phyloP scores from a whole-genome alignment of 2,113 vertebrate genomes.

The Psilopogon haemacephalus region DNA sequence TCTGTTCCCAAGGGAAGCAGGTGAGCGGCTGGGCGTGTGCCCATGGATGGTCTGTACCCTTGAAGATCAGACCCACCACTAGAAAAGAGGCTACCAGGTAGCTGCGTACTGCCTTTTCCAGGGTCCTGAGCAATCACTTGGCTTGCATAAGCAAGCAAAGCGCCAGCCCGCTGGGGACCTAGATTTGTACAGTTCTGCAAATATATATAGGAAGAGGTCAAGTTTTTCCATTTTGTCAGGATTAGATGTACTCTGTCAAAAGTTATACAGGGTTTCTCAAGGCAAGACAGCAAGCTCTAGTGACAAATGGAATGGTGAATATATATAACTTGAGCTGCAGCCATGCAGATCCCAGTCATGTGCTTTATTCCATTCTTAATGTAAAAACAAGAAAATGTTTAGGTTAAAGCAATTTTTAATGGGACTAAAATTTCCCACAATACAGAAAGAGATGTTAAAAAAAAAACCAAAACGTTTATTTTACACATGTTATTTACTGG shows the following conservation, averaged over 20 bases:
- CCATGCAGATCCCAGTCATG: neutral
- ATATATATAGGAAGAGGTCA: conserved; percentile 6
- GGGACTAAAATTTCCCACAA: neutral
- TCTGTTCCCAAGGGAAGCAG: neutral
- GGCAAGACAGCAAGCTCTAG: conserved; percentile 22
- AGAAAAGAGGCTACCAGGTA: neutral
- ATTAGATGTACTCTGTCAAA: conserved; percentile 26
- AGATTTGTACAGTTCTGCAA: conserved; percentile 21
- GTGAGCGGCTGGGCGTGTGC: neutral
- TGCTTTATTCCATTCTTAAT: neutral
- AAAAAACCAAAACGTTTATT: neutral
- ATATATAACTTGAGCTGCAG: neutral
- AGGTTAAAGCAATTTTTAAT: neutral
- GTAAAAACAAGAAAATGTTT: neutral
- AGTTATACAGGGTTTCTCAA: conserved; percentile 10
- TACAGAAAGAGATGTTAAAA: neutral
- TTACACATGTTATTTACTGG: neutral
- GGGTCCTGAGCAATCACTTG: neutral
- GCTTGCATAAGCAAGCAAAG: neutral
- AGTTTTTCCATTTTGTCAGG: conserved; percentile 20
- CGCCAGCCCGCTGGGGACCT: neutral
- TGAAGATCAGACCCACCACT: neutral
- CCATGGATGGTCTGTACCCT: neutral
- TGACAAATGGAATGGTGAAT: conserved; percentile 38
- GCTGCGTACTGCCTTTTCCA: neutral